Percentiles rank a stretch among this genome's conserved stretches.
Evolutionary conservation across 2,113 vertebrate genomes (phyloP).

Genomic region (Carassius auratus): DNA sequence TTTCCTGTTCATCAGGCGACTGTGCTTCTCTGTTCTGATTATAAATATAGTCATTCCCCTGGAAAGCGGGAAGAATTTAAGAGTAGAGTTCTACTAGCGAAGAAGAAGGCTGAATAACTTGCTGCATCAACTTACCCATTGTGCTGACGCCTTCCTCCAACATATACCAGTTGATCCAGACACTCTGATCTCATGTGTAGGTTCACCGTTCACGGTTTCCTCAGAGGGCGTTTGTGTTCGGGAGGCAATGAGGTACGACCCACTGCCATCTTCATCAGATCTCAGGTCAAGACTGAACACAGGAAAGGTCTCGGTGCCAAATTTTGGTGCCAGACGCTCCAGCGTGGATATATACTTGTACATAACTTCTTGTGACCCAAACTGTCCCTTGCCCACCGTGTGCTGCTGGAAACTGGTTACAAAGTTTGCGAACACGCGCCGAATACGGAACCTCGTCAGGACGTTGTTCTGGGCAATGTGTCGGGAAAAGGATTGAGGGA

Average conservation of each 20-base stretch:
- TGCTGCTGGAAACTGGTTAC: conserved; percentile 82
- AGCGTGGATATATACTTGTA: conserved; percentile 90
- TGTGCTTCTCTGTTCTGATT: conserved; percentile 53
- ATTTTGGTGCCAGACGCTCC: conserved; percentile 80
- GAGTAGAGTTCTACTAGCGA: background rate
- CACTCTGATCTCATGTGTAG: conserved; percentile 81
- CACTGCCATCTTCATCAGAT: conserved; percentile 64
- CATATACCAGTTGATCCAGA: conserved; percentile 81
- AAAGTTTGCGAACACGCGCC: conserved; percentile 80
- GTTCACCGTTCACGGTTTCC: background rate
- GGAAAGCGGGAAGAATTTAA: conserved; percentile 43
- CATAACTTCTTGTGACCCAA: conserved; percentile 82
- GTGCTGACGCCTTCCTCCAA: conserved; percentile 73
- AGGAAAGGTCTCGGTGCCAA: conserved; percentile 77
- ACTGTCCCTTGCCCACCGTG: conserved; percentile 70
- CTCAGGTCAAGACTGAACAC: conserved; percentile 68
- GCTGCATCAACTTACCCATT: conserved; percentile 58
- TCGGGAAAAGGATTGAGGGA: conserved; percentile 83
- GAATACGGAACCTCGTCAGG: conserved; percentile 82
- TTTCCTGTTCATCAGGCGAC: background rate
- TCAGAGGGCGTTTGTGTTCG: conserved; percentile 7
- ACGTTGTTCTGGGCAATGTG: conserved; percentile 80
- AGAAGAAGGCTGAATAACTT: background rate
- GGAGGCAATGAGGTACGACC: conserved; percentile 59
- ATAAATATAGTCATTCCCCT: conserved; percentile 53